Evolutionary conservation across 2,888 invertebrate genomes (phyloP).

Genomic region (Stenotaenia linearis): DNA sequence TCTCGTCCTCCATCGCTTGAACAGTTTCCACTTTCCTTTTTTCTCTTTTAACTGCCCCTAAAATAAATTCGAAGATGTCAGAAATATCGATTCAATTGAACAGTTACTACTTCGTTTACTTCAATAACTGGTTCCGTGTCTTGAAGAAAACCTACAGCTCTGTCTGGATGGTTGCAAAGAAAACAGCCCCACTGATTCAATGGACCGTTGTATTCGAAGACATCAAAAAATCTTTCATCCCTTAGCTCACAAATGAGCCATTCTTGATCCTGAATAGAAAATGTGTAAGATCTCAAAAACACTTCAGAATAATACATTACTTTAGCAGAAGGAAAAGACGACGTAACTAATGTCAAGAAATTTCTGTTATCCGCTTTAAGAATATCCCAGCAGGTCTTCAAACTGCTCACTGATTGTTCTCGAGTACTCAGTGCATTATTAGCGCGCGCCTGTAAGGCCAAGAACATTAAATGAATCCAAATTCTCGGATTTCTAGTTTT

Average conservation of each 20-base stretch:
- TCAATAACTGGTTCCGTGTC: conserved; percentile 83
- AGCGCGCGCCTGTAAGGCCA: conserved; percentile 79
- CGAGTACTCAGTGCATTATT: conserved; percentile 71
- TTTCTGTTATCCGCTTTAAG: conserved; percentile 85
- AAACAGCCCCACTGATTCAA: conserved; percentile 79
- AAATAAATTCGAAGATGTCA: background rate
- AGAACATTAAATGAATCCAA: conserved; percentile 95
- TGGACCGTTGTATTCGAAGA: conserved; percentile 70
- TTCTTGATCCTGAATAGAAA: conserved; percentile 85
- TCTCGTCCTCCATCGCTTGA: conserved; percentile 84
- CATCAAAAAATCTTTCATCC: conserved; percentile 82
- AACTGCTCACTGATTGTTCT: conserved; percentile 71
- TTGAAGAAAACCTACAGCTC: conserved; percentile 68
- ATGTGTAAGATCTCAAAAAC: too few species aligned
- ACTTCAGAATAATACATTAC: conserved; percentile 47
- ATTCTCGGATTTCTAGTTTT: conserved; percentile 69
- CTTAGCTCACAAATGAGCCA: conserved; percentile 76
- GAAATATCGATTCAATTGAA: background rate
- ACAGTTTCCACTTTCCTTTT: conserved; percentile 84
- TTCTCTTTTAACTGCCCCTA: conserved; percentile 81
- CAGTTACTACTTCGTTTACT: conserved; percentile 39
- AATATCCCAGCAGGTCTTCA: conserved; percentile 91
- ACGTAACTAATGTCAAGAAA: conserved; percentile 83
- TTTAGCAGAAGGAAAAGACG: conserved; percentile 85
- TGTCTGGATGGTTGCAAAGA: conserved; percentile 85